Conservation (phyloP, 2,888 invertebrate genomes). For the Eupithecia pulchellata region DNA sequence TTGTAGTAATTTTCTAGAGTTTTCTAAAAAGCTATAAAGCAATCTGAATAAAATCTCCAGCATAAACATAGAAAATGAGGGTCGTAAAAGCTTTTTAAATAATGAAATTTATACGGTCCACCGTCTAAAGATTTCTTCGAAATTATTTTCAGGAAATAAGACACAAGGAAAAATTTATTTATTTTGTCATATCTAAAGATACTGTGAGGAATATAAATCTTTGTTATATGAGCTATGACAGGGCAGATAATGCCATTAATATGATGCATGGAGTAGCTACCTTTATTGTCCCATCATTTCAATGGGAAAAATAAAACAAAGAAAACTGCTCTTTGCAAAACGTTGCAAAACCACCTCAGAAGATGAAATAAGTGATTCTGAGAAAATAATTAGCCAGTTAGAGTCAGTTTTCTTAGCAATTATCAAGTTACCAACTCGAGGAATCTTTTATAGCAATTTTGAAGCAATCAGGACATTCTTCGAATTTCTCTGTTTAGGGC, state of each 20-base stretch:
- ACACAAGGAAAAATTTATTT: too few species aligned
- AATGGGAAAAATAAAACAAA: slow-evolving; percentile 7
- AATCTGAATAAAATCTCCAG: neutral
- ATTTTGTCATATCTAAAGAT: too few species aligned
- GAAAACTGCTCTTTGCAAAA: slow-evolving; percentile 11
- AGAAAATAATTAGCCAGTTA: neutral
- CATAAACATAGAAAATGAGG: neutral
- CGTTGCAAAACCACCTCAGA: slow-evolving; percentile 2
- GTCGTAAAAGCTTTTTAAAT: neutral
- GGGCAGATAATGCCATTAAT: too few species aligned
- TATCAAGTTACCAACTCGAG: slow-evolving; percentile 19
- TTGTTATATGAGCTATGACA: too few species aligned
- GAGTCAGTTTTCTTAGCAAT: slow-evolving; percentile 18
- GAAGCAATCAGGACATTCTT: slow-evolving; percentile 18
- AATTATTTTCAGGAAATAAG: neutral
- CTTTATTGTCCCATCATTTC: neutral
- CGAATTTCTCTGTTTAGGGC: neutral
- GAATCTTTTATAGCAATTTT: slow-evolving; percentile 9
- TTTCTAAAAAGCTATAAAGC: neutral
- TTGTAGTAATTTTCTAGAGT: neutral
- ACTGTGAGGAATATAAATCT: too few species aligned
- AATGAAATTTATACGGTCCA: neutral
- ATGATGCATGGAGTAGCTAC: neutral
- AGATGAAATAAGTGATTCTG: slow-evolving; percentile 5
- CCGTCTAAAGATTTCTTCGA: neutral